These are phyloP conservation scores for Dreissena rostriformis DNA, from an alignment of 1,140 invertebrate species.

Conservation along the genomic window DNA sequence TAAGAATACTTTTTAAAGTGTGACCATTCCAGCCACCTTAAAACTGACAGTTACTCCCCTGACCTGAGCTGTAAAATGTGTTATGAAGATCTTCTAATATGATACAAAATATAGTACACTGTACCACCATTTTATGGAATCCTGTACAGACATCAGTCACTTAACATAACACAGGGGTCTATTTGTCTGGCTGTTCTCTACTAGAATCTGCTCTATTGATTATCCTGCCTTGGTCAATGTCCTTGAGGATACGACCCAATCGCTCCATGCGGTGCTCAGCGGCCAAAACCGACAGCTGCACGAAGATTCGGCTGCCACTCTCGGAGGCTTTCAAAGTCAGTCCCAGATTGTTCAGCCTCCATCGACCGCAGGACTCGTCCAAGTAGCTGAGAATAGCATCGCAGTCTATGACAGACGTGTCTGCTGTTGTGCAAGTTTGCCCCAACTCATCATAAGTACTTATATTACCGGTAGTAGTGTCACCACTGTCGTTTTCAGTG, in stretches of 20 bases:
- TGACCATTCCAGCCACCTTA: too few relatives aligned
- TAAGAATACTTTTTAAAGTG: too few relatives aligned
- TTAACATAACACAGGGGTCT: too few relatives aligned
- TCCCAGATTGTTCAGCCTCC: constrained; percentile 38
- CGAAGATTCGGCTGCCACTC: constrained; percentile 3
- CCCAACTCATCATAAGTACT: not conserved
- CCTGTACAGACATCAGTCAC: too few relatives aligned
- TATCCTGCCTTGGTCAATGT: constrained; percentile 26
- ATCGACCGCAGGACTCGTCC: constrained; percentile 32
- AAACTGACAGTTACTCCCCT: not conserved
- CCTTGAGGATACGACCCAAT: constrained; percentile 39
- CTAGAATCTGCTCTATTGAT: constrained; percentile 28
- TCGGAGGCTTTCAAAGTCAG: constrained; percentile 33
- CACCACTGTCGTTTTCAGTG: not conserved
- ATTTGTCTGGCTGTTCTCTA: too few relatives aligned
- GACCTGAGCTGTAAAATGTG: not conserved
- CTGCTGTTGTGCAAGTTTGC: not conserved
- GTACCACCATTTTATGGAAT: too few relatives aligned
- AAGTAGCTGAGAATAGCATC: constrained; percentile 41
- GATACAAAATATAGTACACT: too few relatives aligned
- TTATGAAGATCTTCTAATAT: not conserved
- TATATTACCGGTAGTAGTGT: not conserved
- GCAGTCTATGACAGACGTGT: constrained; percentile 15
- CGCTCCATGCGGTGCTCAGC: constrained; percentile 9
- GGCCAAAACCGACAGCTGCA: not conserved